phyloP scores from a whole-genome alignment of 2,797 vertebrate species.

The Rhinella marina region DNA sequence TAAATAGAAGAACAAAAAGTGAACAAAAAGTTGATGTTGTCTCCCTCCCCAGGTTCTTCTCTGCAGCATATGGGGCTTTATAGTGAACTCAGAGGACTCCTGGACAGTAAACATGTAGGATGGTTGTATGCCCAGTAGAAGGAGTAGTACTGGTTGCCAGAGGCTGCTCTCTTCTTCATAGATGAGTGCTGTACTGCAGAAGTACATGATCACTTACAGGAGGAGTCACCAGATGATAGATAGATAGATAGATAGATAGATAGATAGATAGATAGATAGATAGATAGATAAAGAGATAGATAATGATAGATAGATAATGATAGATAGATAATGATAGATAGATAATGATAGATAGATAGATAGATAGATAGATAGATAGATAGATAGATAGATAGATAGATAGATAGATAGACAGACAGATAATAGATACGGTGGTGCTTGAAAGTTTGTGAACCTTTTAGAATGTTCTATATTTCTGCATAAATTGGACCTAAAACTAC shows the following conservation, averaged over 20 bases:
- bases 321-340: too few relatives aligned
- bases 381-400: conserved; percentile 4
- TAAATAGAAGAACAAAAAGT: conserved; percentile 26
- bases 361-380: background rate
- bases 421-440: too few relatives aligned
- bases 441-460: too few relatives aligned
- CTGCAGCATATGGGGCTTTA: conserved; percentile 13
- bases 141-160: background rate
- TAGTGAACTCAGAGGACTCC: background rate
- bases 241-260: too few relatives aligned
- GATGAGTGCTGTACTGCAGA: background rate
- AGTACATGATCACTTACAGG: background rate
- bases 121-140: background rate
- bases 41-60: conserved; percentile 31
- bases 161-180: background rate
- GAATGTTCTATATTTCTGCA: too few relatives aligned
- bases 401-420: conserved; percentile 9
- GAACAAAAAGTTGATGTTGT: conserved; percentile 18
- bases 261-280: too few relatives aligned
- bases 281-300: too few relatives aligned
- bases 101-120: background rate
- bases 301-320: too few relatives aligned
- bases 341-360: background rate
- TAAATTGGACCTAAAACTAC: too few relatives aligned
- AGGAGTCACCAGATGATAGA: too few relatives aligned